Conservation (phyloP, 2,797 vertebrate species). For the Eulemur coronatus region DNA sequence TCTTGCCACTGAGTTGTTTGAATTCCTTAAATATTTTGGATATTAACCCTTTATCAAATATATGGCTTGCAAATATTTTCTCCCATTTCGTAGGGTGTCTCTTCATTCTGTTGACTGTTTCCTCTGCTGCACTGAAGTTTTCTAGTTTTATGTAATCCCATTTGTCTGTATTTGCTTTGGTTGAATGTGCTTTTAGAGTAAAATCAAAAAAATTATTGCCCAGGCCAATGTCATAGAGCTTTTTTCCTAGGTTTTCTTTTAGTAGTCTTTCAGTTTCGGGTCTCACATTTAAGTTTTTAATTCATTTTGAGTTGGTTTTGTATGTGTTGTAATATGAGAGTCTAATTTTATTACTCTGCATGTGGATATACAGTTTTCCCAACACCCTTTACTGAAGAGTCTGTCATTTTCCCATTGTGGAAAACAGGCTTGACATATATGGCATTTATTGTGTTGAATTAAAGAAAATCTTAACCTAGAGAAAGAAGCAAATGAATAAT, state of each 20-base stretch:
- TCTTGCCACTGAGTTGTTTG: background rate
- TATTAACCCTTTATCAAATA: background rate
- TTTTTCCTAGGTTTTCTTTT: background rate
- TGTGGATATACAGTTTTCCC: background rate
- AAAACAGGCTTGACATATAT: background rate
- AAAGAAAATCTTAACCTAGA: background rate
- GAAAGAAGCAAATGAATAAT: background rate
- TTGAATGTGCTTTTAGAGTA: background rate
- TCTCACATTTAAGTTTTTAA: background rate
- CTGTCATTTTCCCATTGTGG: too few species aligned
- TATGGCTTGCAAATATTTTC: background rate
- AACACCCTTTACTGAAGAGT: too few species aligned
- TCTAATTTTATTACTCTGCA: background rate
- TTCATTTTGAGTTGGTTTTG: background rate
- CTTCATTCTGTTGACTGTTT: background rate
- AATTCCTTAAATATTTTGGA: background rate
- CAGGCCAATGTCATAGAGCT: background rate
- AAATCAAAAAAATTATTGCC: background rate
- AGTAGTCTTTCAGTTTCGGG: background rate
- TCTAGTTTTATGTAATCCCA: background rate
- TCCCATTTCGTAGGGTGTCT: background rate
- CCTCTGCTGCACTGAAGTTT: background rate
- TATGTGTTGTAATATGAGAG: background rate
- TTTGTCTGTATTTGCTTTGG: background rate
- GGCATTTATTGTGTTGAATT: background rate